phyloP scores from a whole-genome alignment of 2,888 invertebrate species.

The Calephelis perditalis region DNA sequence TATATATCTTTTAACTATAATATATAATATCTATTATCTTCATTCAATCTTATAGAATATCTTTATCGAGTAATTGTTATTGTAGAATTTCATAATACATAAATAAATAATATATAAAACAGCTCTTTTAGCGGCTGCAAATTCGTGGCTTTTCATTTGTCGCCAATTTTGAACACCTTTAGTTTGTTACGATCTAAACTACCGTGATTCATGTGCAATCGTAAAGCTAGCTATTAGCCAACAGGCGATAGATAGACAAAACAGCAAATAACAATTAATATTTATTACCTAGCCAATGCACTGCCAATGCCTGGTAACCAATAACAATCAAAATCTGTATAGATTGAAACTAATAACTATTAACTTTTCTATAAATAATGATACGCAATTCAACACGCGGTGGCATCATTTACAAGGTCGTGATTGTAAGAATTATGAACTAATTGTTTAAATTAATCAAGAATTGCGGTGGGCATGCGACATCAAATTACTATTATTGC shows the following conservation, averaged over 20 bases:
- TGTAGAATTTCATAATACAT: background rate
- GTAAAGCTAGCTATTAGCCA: slow-evolving; percentile 8
- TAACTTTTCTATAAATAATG: slow-evolving; percentile 12
- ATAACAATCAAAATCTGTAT: background rate
- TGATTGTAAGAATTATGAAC: slow-evolving; percentile 7
- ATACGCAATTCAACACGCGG: slow-evolving; percentile 8
- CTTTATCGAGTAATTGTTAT: no score
- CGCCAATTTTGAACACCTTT: background rate
- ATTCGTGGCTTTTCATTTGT: background rate
- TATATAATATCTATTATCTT: no score
- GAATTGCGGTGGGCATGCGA: slow-evolving; percentile 6
- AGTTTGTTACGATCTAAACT: background rate
- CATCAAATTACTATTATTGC: slow-evolving; percentile 12
- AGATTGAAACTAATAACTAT: slow-evolving; percentile 8
- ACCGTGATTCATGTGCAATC: slow-evolving; percentile 8
- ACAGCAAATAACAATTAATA: slow-evolving; percentile 13
- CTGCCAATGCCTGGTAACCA: background rate
- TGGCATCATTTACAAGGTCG: slow-evolving; percentile 12
- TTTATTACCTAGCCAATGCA: slow-evolving; percentile 2
- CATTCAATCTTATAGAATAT: no score
- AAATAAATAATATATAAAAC: background rate
- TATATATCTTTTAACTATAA: no score
- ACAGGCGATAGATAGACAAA: slow-evolving; percentile 11
- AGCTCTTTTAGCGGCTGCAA: background rate
- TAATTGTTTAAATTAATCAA: slow-evolving; percentile 13